Base-by-base conservation (phyloP, 2,888 invertebrate genomes). In the Phlogophora meticulosa region DNA sequence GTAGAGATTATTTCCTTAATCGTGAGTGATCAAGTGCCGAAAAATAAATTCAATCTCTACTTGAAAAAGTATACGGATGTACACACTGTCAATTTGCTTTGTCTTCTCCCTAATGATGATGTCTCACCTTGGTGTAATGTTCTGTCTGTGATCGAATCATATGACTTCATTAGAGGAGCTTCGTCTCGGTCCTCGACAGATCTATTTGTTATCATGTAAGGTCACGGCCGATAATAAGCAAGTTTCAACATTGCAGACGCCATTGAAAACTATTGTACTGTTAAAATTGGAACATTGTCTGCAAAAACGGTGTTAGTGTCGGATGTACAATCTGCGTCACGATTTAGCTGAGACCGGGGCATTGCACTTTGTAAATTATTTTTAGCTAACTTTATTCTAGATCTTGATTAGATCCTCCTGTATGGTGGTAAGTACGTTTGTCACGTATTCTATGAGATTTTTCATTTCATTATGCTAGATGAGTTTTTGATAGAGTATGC, bases 171-270 rank as follows among this genome's bases (percentile, higher is more conserved):
- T 91, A 88, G 65, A 48, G 22, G 76, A 69, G 81, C 81, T 84
- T 84, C 66, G 48, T 60, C 66, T 78, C 77, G 79, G 84, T 91
- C 88, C 85, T 91, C 88, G 90, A 85, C 82, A 88, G 83, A 83
- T 84, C 88, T 88, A 91, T 93, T 92, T 90, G 87, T 92, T 90
- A 90, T 83, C 84, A 77, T 60, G 78, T 88, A 92, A 93, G 93
- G 93, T 93, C 93, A 93, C 68, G 90, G 89, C 62, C 69, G 46
- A 59, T 69, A 72, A 71, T 72, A 55, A 70, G 34, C 10, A 34
- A 56, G 38, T 81, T 77, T 64, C 63, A 49, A 74, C 77, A 83
- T 59, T 34, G 15, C 60, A 65, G 63, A 66, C 53, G 76, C 70
- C 71, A 69, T 80, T 80, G 65, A 76, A 60, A 63, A 20, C 71